Base-by-base conservation (phyloP, 1,140 invertebrate species). In the Achroia grisella region DNA sequence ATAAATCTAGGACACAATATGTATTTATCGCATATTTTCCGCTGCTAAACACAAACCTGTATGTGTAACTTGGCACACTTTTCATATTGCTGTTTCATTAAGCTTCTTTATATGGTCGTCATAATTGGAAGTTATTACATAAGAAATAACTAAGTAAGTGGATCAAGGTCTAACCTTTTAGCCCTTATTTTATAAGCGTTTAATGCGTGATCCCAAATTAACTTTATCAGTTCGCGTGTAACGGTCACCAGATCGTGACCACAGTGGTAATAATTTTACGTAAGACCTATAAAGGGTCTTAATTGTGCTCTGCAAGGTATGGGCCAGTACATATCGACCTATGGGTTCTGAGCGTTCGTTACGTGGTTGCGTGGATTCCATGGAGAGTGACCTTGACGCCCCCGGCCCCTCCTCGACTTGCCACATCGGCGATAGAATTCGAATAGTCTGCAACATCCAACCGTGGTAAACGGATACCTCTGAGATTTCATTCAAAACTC, bases 311-410 rank as follows among this genome's bases (percentile, higher is more conserved):
- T 23, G 17, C 17, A 23, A 23, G 6, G 17, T 6, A 23, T 23
- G 17, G 17, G 2, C 6, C 35, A 59, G 75, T 79, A 49, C 61
- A 52, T 71, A 76, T 76, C 71, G 52, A 58, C 46, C 32, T 50
- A 44, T 57, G 61, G 55, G 44, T 56, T 55, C 48, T 53, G 64
- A 58, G 58, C 48, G 44, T 62, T 64, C 46, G 56, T 51, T 68
- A 61, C 65, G 58, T 52, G 60, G 61, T 78, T 80, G 77, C 80
- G 77, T 81, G 80, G 71, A 71, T 44, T 65, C 52, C 37, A 60
- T 65, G 46, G 63, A 77, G 68, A 79, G 50, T 68, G 75, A 81
- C 80, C 80, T 81, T 84, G 77, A 52, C 52, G 46, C 62, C 57
- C 65, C 61, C 59, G 51, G 66, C 65, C 53, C 56, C 44, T 29